These are phyloP conservation scores for Aethina tumida DNA, from an alignment of 1,140 invertebrate species.

Conservation along the genomic window DNA sequence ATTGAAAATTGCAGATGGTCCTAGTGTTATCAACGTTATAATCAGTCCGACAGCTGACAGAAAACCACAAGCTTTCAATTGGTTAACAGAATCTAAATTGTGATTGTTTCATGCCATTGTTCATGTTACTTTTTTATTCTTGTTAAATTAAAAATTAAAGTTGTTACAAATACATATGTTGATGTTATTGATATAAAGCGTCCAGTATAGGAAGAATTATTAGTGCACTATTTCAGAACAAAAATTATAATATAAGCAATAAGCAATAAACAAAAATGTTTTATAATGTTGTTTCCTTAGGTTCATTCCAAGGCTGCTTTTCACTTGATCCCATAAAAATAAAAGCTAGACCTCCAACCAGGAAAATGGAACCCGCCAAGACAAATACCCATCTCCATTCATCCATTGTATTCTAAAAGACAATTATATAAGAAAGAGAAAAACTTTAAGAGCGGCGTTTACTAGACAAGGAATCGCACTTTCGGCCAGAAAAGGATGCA, in stretches of 20 bases:
- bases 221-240: not conserved
- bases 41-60: slow-evolving; percentile 81
- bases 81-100: slow-evolving; percentile 86
- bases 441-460: too few relatives aligned
- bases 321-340: too few relatives aligned
- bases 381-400: too few relatives aligned
- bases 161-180: not conserved
- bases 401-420: too few relatives aligned
- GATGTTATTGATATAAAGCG: not conserved
- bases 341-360: too few relatives aligned
- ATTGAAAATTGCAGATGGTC: slow-evolving; percentile 56
- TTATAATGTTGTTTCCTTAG: not conserved
- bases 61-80: slow-evolving; percentile 82
- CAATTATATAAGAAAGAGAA: too few relatives aligned
- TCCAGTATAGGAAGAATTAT: not conserved
- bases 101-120: slow-evolving; percentile 45
- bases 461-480: too few relatives aligned
- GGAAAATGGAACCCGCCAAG: too few relatives aligned
- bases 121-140: too few relatives aligned
- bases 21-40: slow-evolving; percentile 83
- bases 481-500: too few relatives aligned
- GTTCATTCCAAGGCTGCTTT: too few relatives aligned
- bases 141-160: too few relatives aligned
- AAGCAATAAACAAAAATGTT: not conserved
- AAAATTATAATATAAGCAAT: not conserved